Conservation (phyloP, 2,797 vertebrate species). For the Lemur catta region DNA sequence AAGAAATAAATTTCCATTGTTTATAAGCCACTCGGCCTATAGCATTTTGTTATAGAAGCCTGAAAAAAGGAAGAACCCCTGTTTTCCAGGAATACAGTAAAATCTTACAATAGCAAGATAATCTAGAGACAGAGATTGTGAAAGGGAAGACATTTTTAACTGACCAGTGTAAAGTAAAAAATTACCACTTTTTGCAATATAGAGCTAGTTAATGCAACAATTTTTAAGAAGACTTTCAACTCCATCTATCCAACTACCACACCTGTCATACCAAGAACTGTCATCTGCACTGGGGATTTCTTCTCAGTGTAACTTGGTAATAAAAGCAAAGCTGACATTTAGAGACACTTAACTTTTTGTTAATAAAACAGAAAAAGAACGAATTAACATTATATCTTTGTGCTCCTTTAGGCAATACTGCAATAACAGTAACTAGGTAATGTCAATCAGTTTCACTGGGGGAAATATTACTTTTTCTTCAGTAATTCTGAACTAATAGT, state of each 20-base stretch:
- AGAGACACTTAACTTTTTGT: not conserved
- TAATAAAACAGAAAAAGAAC: not conserved
- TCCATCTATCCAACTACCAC: not conserved
- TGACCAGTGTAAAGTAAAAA: not conserved
- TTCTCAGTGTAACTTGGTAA: not conserved
- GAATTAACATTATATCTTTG: not conserved
- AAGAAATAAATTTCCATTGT: not conserved
- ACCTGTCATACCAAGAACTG: not conserved
- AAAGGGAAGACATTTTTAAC: not conserved
- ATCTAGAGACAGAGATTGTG: not conserved
- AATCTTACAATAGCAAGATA: not conserved
- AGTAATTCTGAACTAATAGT: not conserved
- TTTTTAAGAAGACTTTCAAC: not conserved
- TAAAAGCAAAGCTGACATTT: not conserved
- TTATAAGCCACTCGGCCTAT: not conserved
- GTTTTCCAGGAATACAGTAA: not conserved
- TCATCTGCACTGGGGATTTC: not conserved
- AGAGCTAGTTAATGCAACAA: not conserved
- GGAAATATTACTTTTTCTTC: not conserved
- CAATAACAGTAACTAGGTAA: not conserved
- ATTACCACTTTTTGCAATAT: not conserved
- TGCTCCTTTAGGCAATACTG: not conserved
- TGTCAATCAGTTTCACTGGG: not conserved
- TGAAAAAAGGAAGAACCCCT: not conserved
- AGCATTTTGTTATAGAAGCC: not conserved